phyloP scores from a whole-genome alignment of 2,113 vertebrate genomes.

The Pantherophis guttatus region DNA sequence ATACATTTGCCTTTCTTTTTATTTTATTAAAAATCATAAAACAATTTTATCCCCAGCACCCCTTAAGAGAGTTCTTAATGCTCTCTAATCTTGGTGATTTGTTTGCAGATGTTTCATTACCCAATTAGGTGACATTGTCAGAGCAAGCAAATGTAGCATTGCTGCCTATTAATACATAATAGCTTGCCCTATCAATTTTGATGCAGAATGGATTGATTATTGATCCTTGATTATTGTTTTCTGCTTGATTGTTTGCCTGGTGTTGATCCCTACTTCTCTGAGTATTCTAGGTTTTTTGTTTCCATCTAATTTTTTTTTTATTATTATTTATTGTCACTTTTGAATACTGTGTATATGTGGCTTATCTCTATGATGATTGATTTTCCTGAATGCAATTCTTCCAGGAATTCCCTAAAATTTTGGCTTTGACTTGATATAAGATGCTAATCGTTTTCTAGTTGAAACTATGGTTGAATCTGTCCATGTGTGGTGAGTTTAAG shows the following conservation, averaged over 20 bases:
- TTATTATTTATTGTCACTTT: not conserved
- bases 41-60: too few relatives aligned
- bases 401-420: not conserved
- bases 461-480: not conserved
- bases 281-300: not conserved
- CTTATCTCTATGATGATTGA: not conserved
- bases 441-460: not conserved
- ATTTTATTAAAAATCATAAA: too few relatives aligned
- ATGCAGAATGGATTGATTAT: not conserved
- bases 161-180: not conserved
- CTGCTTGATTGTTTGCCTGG: not conserved
- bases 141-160: not conserved
- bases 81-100: not conserved
- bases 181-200: not conserved
- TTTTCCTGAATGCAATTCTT: not conserved
- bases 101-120: not conserved
- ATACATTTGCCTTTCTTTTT: too few relatives aligned
- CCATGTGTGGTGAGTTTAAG: not conserved
- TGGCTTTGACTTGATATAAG: not conserved
- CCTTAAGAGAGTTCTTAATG: not conserved
- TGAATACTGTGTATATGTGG: not conserved
- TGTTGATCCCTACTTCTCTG: not conserved
- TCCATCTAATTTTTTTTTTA: not conserved
- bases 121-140: not conserved
- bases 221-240: not conserved